These are phyloP conservation scores for Drosophila crucigera DNA, from an alignment of 2,888 invertebrate species.

Conservation along the genomic window DNA sequence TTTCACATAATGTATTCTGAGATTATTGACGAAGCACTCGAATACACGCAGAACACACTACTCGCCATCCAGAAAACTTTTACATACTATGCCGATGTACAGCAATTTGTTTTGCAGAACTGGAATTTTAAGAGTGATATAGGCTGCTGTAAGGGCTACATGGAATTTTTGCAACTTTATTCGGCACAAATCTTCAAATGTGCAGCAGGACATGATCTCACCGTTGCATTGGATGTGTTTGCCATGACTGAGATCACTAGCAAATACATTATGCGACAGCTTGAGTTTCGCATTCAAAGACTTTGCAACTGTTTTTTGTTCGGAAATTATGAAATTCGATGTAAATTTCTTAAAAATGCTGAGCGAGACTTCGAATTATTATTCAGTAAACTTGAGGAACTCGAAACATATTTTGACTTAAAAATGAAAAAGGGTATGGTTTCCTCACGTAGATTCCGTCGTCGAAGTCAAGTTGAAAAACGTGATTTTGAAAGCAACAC, in stretches of 20 bases:
- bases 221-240: constrained; percentile 76
- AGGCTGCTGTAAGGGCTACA: constrained; percentile 71
- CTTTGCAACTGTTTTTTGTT: constrained; percentile 81
- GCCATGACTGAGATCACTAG: constrained; percentile 78
- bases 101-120: constrained; percentile 62
- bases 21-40: constrained; percentile 79
- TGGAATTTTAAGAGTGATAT: constrained; percentile 63
- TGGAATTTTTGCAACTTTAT: constrained; percentile 77
- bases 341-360: constrained; percentile 76
- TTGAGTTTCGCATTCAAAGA: constrained; percentile 82
- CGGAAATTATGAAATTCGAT: constrained; percentile 72
- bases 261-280: constrained; percentile 77
- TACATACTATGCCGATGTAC: constrained; percentile 71
- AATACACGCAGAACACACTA: constrained; percentile 73
- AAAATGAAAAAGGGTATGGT: constrained; percentile 70
- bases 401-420: constrained; percentile 81
- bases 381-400: constrained; percentile 75
- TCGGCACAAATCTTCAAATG: constrained; percentile 79
- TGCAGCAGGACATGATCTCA: constrained; percentile 59
- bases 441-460: constrained; percentile 35
- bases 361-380: constrained; percentile 79
- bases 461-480: constrained; percentile 18
- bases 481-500: not conserved
- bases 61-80: constrained; percentile 65
- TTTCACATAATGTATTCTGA: constrained; percentile 78